Percentiles rank a stretch among this genome's conserved stretches.
Conservation (phyloP, 2,113 vertebrate species). For the Triplophysa rosa region DNA sequence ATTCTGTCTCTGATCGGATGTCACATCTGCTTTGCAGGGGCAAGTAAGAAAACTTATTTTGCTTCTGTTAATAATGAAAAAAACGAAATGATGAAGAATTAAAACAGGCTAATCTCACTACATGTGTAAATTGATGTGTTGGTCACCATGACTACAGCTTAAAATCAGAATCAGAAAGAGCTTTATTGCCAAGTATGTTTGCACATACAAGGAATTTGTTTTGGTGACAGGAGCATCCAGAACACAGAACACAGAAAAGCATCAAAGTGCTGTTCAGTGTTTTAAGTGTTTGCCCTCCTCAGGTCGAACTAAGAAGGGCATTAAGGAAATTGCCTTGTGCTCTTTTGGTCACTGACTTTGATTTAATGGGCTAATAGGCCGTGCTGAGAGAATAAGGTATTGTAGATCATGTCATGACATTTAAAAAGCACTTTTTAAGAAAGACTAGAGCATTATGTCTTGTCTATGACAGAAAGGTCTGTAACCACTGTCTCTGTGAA, state of each 20-base stretch:
- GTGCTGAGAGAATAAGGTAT: conserved; percentile 8
- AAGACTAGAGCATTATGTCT: neutral
- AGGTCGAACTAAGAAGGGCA: conserved; percentile 17
- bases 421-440: neutral
- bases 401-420: conserved; percentile 25
- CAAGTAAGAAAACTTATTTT: conserved; percentile 51
- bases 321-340: conserved; percentile 46
- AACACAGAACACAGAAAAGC: too few species aligned
- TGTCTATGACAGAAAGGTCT: neutral
- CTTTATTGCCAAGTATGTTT: too few species aligned
- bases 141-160: neutral
- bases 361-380: conserved; percentile 24
- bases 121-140: neutral
- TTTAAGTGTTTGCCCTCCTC: neutral
- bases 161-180: too few species aligned
- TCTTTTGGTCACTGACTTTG: conserved; percentile 19
- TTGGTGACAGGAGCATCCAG: too few species aligned
- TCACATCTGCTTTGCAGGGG: conserved; percentile 45
- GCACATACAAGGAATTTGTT: too few species aligned
- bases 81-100: neutral
- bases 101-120: neutral
- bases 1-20: conserved; percentile 38
- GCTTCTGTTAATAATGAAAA: neutral
- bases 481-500: too few species aligned
- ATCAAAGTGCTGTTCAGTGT: neutral